phyloP scores from a whole-genome alignment of 2,113 vertebrate species.

The Euleptes europaea region DNA sequence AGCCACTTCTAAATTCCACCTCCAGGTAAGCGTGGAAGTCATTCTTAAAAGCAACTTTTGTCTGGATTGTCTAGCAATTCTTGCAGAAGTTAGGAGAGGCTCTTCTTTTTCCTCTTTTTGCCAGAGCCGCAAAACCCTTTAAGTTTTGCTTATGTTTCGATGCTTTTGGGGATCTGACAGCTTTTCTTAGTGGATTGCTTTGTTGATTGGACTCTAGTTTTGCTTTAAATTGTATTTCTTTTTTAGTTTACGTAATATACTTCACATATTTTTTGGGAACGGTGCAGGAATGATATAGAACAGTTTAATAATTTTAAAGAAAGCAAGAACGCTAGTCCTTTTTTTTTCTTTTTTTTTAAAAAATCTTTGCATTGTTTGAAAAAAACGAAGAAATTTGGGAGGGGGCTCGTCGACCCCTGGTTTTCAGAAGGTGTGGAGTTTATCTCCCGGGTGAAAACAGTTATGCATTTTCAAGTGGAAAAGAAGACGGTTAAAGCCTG shows the following conservation, averaged over 20 bases:
- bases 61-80: too few species aligned
- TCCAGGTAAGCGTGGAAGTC: background rate
- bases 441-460: background rate
- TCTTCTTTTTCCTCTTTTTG: background rate
- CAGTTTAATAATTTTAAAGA: background rate
- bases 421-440: background rate
- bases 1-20: too few species aligned
- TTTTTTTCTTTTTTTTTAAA: background rate
- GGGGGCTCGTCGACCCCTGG: too few species aligned
- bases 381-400: background rate
- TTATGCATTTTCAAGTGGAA: background rate
- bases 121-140: background rate
- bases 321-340: background rate
- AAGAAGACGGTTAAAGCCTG: background rate
- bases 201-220: background rate
- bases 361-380: background rate
- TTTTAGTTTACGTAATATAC: background rate
- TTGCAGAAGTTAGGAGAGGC: background rate
- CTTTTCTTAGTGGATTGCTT: background rate
- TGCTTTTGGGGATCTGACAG: background rate
- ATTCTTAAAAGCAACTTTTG: too few species aligned
- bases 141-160: background rate
- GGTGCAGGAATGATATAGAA: background rate
- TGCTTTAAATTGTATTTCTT: background rate
- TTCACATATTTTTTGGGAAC: background rate